Conservation (phyloP, 1,140 invertebrate species). For the Nasonia vitripennis region DNA sequence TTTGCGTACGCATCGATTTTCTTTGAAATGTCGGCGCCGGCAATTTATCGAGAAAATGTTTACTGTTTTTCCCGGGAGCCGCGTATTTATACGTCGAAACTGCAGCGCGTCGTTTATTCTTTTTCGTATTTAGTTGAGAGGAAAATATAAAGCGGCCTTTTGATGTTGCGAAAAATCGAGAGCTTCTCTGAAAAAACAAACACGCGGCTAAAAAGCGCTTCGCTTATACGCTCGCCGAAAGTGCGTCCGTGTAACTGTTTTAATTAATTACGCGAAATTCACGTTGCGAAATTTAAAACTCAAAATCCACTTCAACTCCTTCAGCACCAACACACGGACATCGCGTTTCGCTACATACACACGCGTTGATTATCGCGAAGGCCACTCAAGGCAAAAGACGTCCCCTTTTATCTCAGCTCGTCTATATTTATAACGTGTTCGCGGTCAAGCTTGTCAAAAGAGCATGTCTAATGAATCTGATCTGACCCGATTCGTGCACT, state of each 20-base stretch:
- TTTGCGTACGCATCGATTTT: neutral
- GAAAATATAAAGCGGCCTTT: no score
- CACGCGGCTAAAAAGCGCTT: no score
- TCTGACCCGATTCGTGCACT: neutral
- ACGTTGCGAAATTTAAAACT: neutral
- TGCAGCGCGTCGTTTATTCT: no score
- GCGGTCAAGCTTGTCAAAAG: neutral
- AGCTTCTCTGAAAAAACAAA: no score
- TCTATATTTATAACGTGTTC: neutral
- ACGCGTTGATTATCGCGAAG: neutral
- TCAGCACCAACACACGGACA: no score
- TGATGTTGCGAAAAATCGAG: no score
- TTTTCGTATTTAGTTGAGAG: no score
- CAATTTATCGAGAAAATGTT: neutral
- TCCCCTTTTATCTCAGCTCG: neutral
- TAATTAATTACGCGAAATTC: neutral
- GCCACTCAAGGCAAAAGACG: constrained; percentile 8
- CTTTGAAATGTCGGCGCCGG: neutral
- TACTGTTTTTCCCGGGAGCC: neutral
- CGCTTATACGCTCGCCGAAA: no score
- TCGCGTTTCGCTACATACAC: neutral
- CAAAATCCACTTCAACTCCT: neutral
- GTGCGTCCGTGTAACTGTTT: neutral
- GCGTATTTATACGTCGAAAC: no score
- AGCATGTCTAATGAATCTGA: constrained; percentile 14